phyloP scores from a whole-genome alignment of 2,113 vertebrate species.

The Chloebia gouldiae region DNA sequence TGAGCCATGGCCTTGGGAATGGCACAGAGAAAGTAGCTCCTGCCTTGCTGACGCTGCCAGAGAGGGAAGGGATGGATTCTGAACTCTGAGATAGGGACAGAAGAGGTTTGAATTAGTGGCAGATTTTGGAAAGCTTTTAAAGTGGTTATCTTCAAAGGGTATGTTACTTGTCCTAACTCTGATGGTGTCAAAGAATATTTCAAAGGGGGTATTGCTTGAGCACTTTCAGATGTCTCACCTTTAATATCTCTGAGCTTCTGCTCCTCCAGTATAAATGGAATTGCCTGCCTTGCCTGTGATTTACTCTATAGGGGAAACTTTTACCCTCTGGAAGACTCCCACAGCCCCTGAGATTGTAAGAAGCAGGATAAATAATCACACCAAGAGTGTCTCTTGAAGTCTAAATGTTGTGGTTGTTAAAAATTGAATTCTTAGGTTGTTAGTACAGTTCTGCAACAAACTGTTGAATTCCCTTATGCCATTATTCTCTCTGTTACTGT shows the following conservation, averaged over 20 bases:
- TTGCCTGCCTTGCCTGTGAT: background rate
- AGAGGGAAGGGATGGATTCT: background rate
- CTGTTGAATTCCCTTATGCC: background rate
- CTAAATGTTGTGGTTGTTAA: background rate
- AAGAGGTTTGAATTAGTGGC: slow-evolving; percentile 26
- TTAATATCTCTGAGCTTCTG: slow-evolving; percentile 14
- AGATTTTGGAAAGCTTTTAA: slow-evolving; percentile 50
- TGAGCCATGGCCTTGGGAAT: background rate
- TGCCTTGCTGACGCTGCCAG: background rate
- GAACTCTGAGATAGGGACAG: background rate
- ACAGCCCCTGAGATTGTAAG: background rate
- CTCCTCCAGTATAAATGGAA: background rate
- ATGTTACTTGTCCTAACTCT: slow-evolving; percentile 21
- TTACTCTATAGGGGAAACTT: background rate
- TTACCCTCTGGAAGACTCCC: background rate
- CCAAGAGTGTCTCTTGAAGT: background rate
- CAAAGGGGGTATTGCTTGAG: slow-evolving; percentile 23
- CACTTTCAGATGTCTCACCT: slow-evolving; percentile 43
- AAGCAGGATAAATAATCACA: background rate
- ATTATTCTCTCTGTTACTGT: background rate
- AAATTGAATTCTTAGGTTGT: background rate
- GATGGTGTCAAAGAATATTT: slow-evolving; percentile 47
- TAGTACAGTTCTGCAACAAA: background rate
- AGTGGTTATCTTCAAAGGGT: slow-evolving; percentile 33
- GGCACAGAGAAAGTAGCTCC: background rate